Conservation (phyloP, 2,113 vertebrate genomes). For the Gavialis gangeticus region DNA sequence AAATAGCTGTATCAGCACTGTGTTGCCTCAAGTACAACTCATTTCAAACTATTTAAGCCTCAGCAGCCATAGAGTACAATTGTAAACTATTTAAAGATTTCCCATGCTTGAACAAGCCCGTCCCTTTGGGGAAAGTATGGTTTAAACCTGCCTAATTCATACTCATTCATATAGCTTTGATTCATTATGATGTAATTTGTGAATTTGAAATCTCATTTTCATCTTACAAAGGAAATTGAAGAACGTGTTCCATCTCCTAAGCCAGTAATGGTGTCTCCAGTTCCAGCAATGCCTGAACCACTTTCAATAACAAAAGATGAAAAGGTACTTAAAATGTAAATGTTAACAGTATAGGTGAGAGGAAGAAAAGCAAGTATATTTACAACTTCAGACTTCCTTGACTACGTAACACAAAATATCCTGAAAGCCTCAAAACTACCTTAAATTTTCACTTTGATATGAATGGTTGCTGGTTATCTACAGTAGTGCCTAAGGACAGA, state of each 20-base stretch:
- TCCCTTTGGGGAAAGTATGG: not conserved
- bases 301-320: constrained; percentile 70
- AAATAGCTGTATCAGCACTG: not conserved
- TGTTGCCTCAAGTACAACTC: not conserved
- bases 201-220: not conserved
- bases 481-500: too few species aligned
- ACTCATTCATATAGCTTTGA: not conserved
- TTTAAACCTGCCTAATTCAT: not conserved
- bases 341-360: not conserved
- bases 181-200: not conserved
- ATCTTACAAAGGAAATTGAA: constrained; percentile 56
- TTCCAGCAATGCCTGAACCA: constrained; percentile 40
- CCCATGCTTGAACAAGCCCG: not conserved
- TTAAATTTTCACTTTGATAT: not conserved
- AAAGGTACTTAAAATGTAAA: constrained; percentile 67
- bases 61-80: not conserved
- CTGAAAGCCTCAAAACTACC: too few species aligned
- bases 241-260: constrained; percentile 66
- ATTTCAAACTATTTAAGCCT: not conserved
- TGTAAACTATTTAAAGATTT: not conserved
- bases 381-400: not conserved
- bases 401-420: too few species aligned
- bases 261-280: constrained; percentile 43
- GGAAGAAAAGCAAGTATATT: not conserved
- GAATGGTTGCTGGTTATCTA: not conserved